Evolutionary conservation across 2,113 vertebrate genomes (phyloP).

Genomic region (Colaptes auratus): DNA sequence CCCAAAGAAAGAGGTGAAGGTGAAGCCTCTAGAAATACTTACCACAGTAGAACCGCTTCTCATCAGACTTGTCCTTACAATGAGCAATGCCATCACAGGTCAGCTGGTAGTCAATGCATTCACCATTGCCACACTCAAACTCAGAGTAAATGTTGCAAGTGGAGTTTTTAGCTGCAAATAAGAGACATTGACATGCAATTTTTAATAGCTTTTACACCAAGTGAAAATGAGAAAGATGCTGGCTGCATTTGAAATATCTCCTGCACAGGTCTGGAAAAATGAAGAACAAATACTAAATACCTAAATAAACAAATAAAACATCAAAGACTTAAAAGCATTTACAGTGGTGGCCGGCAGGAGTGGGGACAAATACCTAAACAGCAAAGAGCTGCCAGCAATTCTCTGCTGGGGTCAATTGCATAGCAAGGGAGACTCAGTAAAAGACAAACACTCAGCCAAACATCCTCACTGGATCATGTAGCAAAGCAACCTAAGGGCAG

Average conservation of each 20-base stretch:
- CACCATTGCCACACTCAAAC: constrained; percentile 96
- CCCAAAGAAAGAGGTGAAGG: not conserved
- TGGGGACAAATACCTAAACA: not conserved
- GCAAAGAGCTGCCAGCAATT: not conserved
- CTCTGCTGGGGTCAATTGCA: not conserved
- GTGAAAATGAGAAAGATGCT: not conserved
- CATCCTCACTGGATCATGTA: not conserved
- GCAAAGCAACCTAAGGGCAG: not conserved
- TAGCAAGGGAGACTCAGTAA: not conserved
- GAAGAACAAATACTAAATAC: not conserved
- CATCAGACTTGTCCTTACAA: constrained; percentile 98
- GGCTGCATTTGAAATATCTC: not conserved
- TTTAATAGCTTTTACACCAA: not conserved
- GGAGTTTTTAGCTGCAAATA: constrained; percentile 87
- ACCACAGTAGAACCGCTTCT: constrained; percentile 98
- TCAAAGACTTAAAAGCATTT: not conserved
- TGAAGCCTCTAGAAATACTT: constrained; percentile 44
- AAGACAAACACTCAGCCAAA: not conserved
- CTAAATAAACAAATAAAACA: not conserved
- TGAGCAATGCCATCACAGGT: constrained; percentile 92
- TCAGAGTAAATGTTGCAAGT: constrained; percentile 93
- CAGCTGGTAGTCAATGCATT: constrained; percentile 92
- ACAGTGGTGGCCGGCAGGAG: not conserved
- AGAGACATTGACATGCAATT: not conserved
- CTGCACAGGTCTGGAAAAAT: not conserved